phyloP scores from a whole-genome alignment of 2,113 vertebrate species.

The Crotalus helleri region DNA sequence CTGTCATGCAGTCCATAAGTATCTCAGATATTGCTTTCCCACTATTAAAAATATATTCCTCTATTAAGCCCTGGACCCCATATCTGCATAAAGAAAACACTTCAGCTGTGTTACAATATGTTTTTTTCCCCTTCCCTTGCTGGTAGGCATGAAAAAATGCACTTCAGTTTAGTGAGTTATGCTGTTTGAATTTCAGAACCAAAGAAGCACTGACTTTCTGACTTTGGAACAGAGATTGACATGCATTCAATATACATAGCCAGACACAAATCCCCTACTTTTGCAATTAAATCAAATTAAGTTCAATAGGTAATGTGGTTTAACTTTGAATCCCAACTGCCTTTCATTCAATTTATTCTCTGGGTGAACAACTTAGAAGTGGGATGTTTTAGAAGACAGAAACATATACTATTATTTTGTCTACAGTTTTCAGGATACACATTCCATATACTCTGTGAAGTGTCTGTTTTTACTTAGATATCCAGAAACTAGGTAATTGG shows the following conservation, averaged over 20 bases:
- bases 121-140: neutral
- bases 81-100: neutral
- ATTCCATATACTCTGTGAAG: conserved; percentile 7
- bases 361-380: conserved; percentile 8
- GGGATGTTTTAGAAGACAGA: conserved; percentile 11
- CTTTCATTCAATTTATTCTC: conserved; percentile 35
- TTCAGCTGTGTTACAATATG: neutral
- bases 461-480: neutral
- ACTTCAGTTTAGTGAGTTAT: conserved; percentile 8
- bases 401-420: conserved; percentile 4
- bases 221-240: neutral
- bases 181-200: conserved; percentile 1
- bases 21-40: neutral
- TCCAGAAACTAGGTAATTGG: conserved; percentile 4
- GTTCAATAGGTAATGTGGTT: conserved; percentile 13
- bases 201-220: neutral
- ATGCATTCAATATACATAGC: conserved; percentile 8
- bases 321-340: conserved; percentile 23
- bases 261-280: conserved; percentile 3
- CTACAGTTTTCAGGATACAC: neutral
- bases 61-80: neutral
- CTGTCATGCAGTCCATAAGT: neutral
- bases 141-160: neutral
- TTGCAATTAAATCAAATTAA: conserved; percentile 28
- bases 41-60: neutral